phyloP scores from a whole-genome alignment of 2,888 invertebrate species.

The Pandemis heparana region DNA sequence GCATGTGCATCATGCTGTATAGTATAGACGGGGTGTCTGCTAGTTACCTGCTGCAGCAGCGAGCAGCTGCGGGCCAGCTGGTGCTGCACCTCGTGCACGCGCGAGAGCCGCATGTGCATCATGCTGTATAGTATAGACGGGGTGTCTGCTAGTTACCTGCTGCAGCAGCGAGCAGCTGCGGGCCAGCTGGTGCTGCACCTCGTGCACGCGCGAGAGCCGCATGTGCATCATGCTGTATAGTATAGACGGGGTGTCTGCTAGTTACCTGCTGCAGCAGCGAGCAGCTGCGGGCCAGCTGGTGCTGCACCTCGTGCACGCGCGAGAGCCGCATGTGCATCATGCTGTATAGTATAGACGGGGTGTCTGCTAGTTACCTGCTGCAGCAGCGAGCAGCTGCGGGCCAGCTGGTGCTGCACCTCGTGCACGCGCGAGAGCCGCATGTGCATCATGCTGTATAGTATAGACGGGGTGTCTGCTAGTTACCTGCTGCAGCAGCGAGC shows the following conservation, averaged over 20 bases:
- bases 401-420: conserved; percentile 7
- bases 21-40: conserved; percentile 63
- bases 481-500: conserved; percentile 13
- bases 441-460: conserved; percentile 53
- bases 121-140: conserved; percentile 52
- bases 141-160: background rate
- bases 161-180: background rate
- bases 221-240: background rate
- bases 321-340: conserved; percentile 92
- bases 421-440: background rate
- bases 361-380: background rate
- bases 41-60: conserved; percentile 80
- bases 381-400: conserved; percentile 4
- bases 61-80: conserved; percentile 93
- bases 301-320: conserved; percentile 93
- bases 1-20: background rate
- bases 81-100: conserved; percentile 91
- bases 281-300: conserved; percentile 93
- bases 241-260: conserved; percentile 63
- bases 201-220: background rate
- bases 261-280: conserved; percentile 85
- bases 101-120: conserved; percentile 86
- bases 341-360: conserved; percentile 89
- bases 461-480: background rate
- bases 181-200: background rate